Evolutionary conservation across 2,797 vertebrate genomes (phyloP), one percentile per base, ranked within the genome.

Genomic region (Australoheros facetus): DNA sequence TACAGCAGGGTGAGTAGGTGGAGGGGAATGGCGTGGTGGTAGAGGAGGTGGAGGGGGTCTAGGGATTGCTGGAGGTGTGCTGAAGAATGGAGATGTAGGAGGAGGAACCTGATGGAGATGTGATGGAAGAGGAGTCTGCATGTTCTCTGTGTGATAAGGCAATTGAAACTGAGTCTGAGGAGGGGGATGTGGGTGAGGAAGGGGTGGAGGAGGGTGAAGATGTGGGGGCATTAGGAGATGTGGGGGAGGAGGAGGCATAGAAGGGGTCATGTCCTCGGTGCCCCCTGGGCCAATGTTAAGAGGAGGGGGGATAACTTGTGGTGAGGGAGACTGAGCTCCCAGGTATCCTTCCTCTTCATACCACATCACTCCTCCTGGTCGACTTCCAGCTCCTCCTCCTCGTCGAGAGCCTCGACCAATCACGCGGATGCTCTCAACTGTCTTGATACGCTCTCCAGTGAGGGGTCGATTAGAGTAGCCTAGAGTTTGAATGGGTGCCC

Each of bases 371-470:
- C 79, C 94, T 66, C 96, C 81, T 72, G 96, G 89, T 85, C 96
- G 81, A 70, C 85, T 53, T 11, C 92, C 90, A 1, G 78, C 30
- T 12, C 93, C 94, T 59, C 93, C 94, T 8, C 94, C 95, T 73
- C 93, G 92, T 48, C 95, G 88, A 48, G 84, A 95, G 16, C 96
- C 97, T 76, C 97, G 96, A 62, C 97, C 97, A 79, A 97, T 94
- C 59, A 97, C 94, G 0, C 98, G 96, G 77, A 99, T 96, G 89
- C 98, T 97, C 87, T 99, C 98, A 64, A 99, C 98, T 0, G 98
- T 99, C 95, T 98, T 97, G 88, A 99, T 99, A 0, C 97, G 97
- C 71, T 99, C 97, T 16, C 97, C 97, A 0, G 96, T 89, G 77
- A 96, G 95, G 1, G 96, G 95, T 17, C 96, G 89, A 82, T 95